Conservation (phyloP, 2,113 vertebrate genomes). For the Chroicocephalus ridibundus region DNA sequence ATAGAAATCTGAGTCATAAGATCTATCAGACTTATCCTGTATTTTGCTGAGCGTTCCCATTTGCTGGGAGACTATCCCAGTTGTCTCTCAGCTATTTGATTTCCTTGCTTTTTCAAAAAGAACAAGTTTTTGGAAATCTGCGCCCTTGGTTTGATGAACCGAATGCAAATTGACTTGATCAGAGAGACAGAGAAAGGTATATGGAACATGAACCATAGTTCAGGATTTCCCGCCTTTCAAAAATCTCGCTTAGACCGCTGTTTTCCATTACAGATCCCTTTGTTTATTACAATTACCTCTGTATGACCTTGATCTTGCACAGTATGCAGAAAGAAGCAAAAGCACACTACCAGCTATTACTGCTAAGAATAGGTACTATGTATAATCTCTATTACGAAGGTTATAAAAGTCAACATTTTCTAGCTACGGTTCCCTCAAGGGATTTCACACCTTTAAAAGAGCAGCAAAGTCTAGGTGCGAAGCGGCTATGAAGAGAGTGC, state of each 20-base stretch:
- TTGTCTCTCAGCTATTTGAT: background rate
- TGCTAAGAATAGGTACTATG: background rate
- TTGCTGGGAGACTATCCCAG: background rate
- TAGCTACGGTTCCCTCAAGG: background rate
- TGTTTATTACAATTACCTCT: background rate
- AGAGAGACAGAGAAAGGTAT: background rate
- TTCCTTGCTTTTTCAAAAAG: background rate
- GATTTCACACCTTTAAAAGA: background rate
- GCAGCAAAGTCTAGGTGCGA: background rate
- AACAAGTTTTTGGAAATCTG: background rate
- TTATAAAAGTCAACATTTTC: background rate
- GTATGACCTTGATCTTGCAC: background rate
- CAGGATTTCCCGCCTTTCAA: background rate
- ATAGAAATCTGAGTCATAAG: background rate
- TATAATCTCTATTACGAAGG: background rate
- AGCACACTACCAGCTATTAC: background rate
- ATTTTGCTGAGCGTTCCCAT: background rate
- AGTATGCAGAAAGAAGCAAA: background rate
- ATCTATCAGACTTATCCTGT: background rate
- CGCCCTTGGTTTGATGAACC: background rate
- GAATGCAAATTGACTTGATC: background rate
- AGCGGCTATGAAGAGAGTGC: background rate
- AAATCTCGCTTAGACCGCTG: background rate
- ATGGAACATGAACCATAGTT: background rate
- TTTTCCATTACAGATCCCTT: background rate